These are phyloP conservation scores for Eidolon dupreanum DNA, from an alignment of 2,797 vertebrate genomes.

Conservation along the genomic window DNA sequence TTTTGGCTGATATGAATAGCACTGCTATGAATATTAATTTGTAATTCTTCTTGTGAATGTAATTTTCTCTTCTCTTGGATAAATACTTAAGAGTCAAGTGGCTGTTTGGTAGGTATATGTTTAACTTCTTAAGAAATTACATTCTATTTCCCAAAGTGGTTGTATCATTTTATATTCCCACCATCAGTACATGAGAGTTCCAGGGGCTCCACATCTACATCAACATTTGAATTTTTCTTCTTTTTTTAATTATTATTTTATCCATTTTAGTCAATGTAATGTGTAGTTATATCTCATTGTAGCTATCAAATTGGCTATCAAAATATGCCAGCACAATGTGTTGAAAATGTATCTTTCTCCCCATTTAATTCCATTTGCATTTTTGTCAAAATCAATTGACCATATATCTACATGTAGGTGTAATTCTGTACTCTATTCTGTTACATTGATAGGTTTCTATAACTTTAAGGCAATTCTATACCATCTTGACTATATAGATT, in stretches of 20 bases:
- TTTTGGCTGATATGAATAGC: background rate
- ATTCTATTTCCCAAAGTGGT: background rate
- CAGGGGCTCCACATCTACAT: background rate
- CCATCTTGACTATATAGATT: background rate
- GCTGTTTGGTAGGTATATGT: background rate
- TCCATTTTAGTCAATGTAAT: background rate
- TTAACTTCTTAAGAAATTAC: background rate
- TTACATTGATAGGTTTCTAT: background rate
- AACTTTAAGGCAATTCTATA: background rate
- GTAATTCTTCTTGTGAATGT: background rate
- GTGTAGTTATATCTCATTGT: background rate
- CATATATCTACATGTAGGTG: background rate
- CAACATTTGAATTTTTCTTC: background rate
- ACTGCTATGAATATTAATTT: background rate
- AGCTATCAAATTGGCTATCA: background rate
- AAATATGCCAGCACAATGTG: background rate
- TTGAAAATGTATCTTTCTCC: background rate
- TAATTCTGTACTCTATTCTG: background rate
- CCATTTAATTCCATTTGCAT: background rate
- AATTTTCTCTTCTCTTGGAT: background rate
- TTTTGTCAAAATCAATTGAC: background rate
- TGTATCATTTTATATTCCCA: background rate
- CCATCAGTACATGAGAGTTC: background rate
- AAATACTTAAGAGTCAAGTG: background rate
- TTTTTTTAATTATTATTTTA: background rate